A percentile compares a stretch with the other conserved stretches of the same genome.
These are phyloP conservation scores for Eubasilissa regina DNA, from an alignment of 1,140 invertebrate species.

Conservation along the genomic window DNA sequence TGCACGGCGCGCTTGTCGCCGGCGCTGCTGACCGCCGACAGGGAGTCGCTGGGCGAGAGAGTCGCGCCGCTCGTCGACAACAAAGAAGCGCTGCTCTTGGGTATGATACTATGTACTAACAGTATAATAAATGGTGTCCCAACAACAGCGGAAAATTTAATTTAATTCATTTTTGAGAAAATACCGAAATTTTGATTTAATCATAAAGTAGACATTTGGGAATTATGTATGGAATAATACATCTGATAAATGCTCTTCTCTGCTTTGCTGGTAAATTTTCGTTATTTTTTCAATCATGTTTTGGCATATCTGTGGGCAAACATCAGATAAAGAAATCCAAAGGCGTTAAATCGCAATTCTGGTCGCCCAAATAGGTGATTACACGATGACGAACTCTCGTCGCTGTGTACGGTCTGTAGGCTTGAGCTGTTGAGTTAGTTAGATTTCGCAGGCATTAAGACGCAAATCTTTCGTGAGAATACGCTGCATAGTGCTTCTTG, in stretches of 20 bases:
- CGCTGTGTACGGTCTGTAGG: too few species aligned
- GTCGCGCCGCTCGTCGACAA: slow-evolving; percentile 73
- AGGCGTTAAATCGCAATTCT: too few species aligned
- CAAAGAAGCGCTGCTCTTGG: slow-evolving; percentile 74
- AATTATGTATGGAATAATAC: background rate
- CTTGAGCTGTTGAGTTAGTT: too few species aligned
- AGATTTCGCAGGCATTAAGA: too few species aligned
- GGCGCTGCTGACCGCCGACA: slow-evolving; percentile 73
- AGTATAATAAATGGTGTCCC: background rate
- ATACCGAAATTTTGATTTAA: background rate
- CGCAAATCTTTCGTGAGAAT: too few species aligned
- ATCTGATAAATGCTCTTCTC: background rate
- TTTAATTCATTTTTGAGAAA: background rate
- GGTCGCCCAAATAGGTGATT: too few species aligned
- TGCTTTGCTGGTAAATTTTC: background rate
- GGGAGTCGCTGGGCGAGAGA: slow-evolving; percentile 68
- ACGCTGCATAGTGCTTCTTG: too few species aligned
- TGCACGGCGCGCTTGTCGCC: slow-evolving; percentile 75
- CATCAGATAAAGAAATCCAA: too few species aligned
- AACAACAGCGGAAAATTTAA: too few species aligned
- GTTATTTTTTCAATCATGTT: too few species aligned
- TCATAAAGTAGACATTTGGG: background rate
- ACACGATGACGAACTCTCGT: too few species aligned
- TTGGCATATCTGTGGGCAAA: slow-evolving; percentile 1
- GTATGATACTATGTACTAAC: slow-evolving; percentile 61